Evolutionary conservation across 2,113 vertebrate genomes (phyloP), one percentile per base, ranked within the genome.

Genomic region (Gallinago jamesoni): DNA sequence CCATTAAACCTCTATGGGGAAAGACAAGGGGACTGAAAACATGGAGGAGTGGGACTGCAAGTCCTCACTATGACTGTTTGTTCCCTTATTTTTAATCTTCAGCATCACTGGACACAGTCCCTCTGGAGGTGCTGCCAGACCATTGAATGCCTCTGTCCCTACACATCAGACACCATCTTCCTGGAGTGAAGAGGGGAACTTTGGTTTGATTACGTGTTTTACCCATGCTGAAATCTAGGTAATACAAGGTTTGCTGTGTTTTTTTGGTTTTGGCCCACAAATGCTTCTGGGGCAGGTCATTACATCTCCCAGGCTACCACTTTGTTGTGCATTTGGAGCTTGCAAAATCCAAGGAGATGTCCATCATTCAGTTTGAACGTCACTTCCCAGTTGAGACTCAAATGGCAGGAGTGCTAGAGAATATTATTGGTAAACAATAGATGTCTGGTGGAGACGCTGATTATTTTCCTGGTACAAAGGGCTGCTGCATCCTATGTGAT

Each of bases 401-500:
- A 55, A 24, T 10, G 41, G 31, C 15, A 5, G 77, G 83, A 82
- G 47, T 21, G 19, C 39, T 37, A 28, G 75, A 67, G 75, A 56
- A 39, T 59, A 52, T 94, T 80, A 87, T 25, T 84, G 94, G 76
- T 70, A 63, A 94, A 96, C 91, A 96, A 64, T 78, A 48, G 84
- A 37, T 8, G 87, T 64, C 96, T 95, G 87, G 47, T 81, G 91
- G 89, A 75, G 78, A 88, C 1, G 2, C 59, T 93, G 89, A 64
- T 93, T 93, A 83, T 93, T 94, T 84, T 74, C 62, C 96, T 59
- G 55, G 77, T 87, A 82, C 76, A 78, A 93, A 94, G 91, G 53
- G 39, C 63, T 84, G n/a, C 91, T 72, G 39, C 62, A 69, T 90
- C 94, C 53, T 68, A 66, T 50, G 27, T 93, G 76, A 88, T 92